A percentile compares a stretch with the other conserved stretches of the same genome.
phyloP scores from a whole-genome alignment of 2,113 vertebrate species.

The Tinamus guttatus region DNA sequence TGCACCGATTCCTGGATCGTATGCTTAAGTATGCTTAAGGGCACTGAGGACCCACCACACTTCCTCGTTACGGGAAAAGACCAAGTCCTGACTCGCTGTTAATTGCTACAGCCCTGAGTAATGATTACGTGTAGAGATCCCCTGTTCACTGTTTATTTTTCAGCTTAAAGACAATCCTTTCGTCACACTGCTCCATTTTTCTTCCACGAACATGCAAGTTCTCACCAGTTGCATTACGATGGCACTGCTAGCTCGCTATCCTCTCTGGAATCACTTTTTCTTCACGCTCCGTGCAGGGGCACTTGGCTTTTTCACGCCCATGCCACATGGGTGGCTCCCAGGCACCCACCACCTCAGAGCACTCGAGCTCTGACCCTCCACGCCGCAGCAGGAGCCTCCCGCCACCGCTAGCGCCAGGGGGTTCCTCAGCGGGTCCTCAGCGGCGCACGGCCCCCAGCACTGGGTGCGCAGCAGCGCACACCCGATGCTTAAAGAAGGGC shows the following conservation, averaged over 20 bases:
- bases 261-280: background rate
- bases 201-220: background rate
- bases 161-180: background rate
- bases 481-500: background rate
- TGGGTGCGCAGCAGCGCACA: no score
- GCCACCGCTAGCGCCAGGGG: no score
- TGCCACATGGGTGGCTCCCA: fast-evolving
- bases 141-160: background rate
- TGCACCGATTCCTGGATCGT: background rate
- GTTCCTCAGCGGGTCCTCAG: no score
- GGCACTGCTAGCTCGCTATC: background rate
- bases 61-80: background rate
- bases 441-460: no score
- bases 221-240: background rate
- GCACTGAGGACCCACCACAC: background rate
- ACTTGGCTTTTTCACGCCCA: background rate
- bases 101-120: background rate
- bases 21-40: background rate
- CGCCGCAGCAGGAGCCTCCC: background rate
- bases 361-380: fast-evolving
- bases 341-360: fast-evolving
- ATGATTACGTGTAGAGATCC: background rate
- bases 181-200: background rate
- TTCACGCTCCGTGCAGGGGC: background rate
- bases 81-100: background rate